These are phyloP conservation scores for Zophobas morio DNA, from an alignment of 1,140 invertebrate genomes.

Conservation along the genomic window DNA sequence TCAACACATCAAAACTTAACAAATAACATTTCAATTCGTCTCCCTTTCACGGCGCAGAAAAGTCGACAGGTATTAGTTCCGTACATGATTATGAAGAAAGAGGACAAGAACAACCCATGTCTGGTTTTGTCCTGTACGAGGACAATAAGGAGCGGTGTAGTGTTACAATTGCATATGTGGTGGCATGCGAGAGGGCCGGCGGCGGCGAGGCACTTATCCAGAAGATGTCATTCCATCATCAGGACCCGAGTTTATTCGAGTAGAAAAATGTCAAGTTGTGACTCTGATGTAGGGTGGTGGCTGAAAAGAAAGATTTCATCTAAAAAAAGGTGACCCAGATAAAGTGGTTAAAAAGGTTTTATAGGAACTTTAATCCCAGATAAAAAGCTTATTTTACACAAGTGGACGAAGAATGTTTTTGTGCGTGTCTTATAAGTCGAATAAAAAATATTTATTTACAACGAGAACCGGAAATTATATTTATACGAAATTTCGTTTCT, in stretches of 20 bases:
- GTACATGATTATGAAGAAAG: constrained; percentile 58
- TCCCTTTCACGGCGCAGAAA: constrained; percentile 14
- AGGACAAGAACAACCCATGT: constrained; percentile 56
- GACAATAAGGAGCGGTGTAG: constrained; percentile 53
- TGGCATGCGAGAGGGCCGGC: constrained; percentile 38
- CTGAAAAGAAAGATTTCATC: constrained; percentile 42
- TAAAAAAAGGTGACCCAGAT: constrained; percentile 45
- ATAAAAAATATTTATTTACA: constrained; percentile 20
- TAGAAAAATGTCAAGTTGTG: constrained; percentile 60
- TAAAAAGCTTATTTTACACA: constrained; percentile 47
- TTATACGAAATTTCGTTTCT: not conserved
- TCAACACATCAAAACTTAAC: constrained; percentile 5
- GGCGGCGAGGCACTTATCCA: constrained; percentile 20
- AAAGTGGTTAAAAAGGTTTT: constrained; percentile 42
- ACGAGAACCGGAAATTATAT: not conserved
- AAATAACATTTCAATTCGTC: constrained; percentile 41
- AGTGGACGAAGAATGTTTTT: constrained; percentile 46
- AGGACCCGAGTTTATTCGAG: constrained; percentile 50
- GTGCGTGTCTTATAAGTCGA: constrained; percentile 32
- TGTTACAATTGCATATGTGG: constrained; percentile 59
- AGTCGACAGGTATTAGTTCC: constrained; percentile 63
- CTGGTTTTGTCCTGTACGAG: constrained; percentile 51
- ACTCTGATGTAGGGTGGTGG: constrained; percentile 49
- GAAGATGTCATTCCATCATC: constrained; percentile 15
- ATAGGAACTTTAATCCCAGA: constrained; percentile 46